Conservation (phyloP, 2,113 vertebrate species). For the Megaceryle torquata region DNA sequence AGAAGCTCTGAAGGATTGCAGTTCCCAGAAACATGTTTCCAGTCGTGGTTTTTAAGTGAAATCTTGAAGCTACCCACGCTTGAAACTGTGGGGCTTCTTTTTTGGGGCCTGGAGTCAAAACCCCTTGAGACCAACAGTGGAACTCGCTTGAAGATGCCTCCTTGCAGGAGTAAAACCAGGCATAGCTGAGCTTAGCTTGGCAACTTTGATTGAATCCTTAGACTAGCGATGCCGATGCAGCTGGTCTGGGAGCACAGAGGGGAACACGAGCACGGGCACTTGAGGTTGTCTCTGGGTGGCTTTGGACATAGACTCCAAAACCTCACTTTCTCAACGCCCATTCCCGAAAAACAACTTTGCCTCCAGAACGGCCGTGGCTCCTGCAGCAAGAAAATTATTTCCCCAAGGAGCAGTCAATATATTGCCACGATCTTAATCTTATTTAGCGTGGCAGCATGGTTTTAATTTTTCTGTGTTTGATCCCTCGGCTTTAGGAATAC, state of each 20-base stretch:
- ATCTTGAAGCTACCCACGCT: not conserved
- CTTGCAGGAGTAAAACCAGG: not conserved
- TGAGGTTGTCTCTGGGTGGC: not conserved
- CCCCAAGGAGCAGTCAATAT: constrained; percentile 19
- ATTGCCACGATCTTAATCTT: constrained; percentile 51
- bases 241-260: not conserved
- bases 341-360: constrained; percentile 3
- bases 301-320: no score
- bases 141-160: not conserved
- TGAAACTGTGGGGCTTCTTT: not conserved
- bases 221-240: not conserved
- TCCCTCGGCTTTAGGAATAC: constrained; percentile 10
- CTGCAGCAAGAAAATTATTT: constrained; percentile 8
- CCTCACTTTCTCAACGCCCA: not conserved
- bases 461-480: constrained; percentile 63
- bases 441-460: constrained; percentile 29
- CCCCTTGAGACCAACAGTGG: not conserved
- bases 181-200: not conserved
- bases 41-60: not conserved
- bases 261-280: fast-evolving
- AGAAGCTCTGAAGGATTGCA: not conserved
- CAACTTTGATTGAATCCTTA: constrained; percentile 3
- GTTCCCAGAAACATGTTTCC: not conserved
- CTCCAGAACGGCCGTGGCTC: not conserved
- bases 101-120: not conserved